These are phyloP conservation scores for Nemurella pictetii DNA, from an alignment of 2,888 invertebrate species.

Conservation along the genomic window DNA sequence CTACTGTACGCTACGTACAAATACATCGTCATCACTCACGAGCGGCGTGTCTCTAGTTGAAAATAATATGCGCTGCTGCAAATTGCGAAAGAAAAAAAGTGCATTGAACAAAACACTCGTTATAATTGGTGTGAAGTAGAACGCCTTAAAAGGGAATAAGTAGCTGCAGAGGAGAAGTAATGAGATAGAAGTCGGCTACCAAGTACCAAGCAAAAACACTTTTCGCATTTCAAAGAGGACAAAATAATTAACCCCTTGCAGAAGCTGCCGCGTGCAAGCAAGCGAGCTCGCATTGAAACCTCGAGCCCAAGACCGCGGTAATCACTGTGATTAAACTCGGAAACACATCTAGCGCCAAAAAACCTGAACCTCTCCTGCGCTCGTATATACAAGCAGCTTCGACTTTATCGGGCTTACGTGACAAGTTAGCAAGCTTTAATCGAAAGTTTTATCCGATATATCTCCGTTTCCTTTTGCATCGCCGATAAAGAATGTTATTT, in stretches of 20 bases:
- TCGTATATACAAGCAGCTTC: background rate
- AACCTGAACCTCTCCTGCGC: background rate
- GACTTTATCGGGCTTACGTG: background rate
- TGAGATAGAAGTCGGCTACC: background rate
- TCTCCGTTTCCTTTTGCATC: background rate
- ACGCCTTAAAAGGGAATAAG: background rate
- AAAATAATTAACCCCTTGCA: background rate
- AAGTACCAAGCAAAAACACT: background rate
- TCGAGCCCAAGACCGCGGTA: background rate
- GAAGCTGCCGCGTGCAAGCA: background rate
- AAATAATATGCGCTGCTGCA: background rate
- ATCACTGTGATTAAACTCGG: background rate
- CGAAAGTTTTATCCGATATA: background rate
- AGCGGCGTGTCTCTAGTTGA: background rate
- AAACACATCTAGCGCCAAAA: background rate
- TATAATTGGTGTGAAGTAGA: background rate
- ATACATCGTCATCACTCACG: background rate
- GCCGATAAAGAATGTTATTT: background rate
- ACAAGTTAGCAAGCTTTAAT: background rate
- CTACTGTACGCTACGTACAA: background rate
- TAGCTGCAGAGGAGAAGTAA: no score
- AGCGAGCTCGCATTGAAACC: background rate
- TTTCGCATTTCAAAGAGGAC: background rate
- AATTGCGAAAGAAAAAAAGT: background rate
- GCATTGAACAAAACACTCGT: background rate